phyloP scores from a whole-genome alignment of 2,797 vertebrate species.

The Pogonophryne albipinna region DNA sequence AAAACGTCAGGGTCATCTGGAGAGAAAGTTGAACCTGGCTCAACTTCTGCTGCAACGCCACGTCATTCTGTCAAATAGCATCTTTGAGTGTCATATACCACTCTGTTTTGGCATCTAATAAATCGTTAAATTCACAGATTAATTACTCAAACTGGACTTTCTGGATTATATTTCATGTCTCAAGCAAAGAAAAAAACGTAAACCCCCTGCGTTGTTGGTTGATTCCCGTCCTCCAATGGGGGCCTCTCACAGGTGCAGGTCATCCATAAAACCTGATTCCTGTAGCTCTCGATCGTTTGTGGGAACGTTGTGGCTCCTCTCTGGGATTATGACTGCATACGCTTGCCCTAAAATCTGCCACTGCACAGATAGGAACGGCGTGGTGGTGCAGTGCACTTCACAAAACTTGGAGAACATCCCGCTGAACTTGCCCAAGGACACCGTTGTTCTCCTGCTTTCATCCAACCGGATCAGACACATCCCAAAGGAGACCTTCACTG shows the following conservation, averaged over 20 bases:
- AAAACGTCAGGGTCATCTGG: neutral
- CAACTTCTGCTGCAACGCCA: neutral
- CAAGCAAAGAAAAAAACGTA: neutral
- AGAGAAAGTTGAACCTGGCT: slow-evolving; percentile 6
- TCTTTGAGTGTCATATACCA: neutral
- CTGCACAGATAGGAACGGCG: slow-evolving; percentile 88
- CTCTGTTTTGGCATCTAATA: neutral
- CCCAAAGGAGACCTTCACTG: slow-evolving; percentile 90
- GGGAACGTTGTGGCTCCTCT: slow-evolving; percentile 52
- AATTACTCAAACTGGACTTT: neutral
- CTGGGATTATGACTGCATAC: neutral
- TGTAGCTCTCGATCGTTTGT: slow-evolving; percentile 3
- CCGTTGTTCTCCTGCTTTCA: slow-evolving; percentile 90
- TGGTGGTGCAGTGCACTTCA: slow-evolving; percentile 93
- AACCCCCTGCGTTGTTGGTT: slow-evolving; percentile 10
- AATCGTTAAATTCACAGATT: neutral
- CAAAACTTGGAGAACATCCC: slow-evolving; percentile 92
- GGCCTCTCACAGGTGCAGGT: slow-evolving; percentile 40
- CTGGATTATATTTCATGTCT: slow-evolving; percentile 25
- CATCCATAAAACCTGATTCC: slow-evolving; percentile 23
- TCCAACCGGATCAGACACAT: slow-evolving; percentile 92
- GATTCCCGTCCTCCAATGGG: slow-evolving; percentile 64
- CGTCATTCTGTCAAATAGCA: neutral
- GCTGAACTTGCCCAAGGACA: slow-evolving; percentile 89
- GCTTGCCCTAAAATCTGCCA: slow-evolving; percentile 89